These are phyloP conservation scores for Anas acuta DNA, from an alignment of 2,797 vertebrate genomes.

Conservation along the genomic window DNA sequence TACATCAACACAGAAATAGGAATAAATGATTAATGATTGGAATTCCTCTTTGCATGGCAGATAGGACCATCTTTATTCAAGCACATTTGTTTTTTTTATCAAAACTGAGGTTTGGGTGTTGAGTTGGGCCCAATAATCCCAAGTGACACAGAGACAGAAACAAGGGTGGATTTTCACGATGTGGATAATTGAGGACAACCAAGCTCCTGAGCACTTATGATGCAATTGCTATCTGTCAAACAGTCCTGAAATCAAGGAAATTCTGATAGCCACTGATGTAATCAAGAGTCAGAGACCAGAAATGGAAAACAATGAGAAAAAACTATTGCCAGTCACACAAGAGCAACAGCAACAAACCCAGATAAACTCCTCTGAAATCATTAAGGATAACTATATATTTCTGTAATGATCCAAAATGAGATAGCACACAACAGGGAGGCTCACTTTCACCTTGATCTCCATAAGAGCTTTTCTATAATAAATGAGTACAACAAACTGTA, in stretches of 20 bases:
- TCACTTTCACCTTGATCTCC: background rate
- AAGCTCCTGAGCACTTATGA: background rate
- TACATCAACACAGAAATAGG: background rate
- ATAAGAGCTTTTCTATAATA: background rate
- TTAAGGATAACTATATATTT: background rate
- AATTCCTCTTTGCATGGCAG: background rate
- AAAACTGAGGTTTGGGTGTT: background rate
- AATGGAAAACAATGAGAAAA: background rate
- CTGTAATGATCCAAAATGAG: background rate
- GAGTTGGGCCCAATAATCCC: background rate
- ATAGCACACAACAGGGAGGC: background rate
- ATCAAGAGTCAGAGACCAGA: background rate
- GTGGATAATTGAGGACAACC: accelerated
- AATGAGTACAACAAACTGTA: background rate
- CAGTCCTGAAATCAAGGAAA: background rate
- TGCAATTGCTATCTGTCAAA: background rate
- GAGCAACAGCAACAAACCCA: background rate
- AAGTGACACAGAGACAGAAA: background rate
- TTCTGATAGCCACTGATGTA: background rate
- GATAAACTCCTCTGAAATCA: background rate
- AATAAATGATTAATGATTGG: background rate
- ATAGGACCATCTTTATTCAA: background rate
- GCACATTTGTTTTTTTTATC: background rate
- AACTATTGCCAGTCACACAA: background rate
- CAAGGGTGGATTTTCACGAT: background rate